These are phyloP conservation scores for Aleadryas rufinucha DNA, from an alignment of 2,113 vertebrate species.

Conservation along the genomic window DNA sequence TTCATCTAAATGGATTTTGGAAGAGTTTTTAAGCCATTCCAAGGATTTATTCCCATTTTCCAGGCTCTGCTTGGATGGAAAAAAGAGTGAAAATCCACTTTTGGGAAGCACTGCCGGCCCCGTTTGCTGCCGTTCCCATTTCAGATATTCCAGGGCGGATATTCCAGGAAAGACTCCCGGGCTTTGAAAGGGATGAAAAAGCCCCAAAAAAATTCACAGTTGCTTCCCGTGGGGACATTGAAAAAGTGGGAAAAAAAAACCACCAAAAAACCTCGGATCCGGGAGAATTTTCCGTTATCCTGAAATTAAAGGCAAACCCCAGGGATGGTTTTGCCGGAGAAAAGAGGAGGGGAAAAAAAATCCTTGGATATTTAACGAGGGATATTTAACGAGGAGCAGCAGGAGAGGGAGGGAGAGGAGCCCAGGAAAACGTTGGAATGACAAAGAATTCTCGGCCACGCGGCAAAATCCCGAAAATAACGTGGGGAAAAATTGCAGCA, in stretches of 20 bases:
- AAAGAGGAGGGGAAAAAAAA: background rate
- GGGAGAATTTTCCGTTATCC: background rate
- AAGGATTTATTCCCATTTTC: background rate
- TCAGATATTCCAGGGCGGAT: background rate
- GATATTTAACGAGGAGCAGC: background rate
- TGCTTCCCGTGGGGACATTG: background rate
- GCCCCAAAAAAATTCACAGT: background rate
- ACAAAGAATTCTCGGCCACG: background rate
- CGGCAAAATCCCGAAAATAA: background rate
- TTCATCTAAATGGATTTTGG: background rate
- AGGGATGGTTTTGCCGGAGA: background rate
- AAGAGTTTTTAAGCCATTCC: background rate
- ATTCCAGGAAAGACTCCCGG: background rate
- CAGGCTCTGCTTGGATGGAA: background rate
- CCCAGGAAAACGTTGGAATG: background rate
- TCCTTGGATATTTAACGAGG: background rate
- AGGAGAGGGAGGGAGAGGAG: background rate
- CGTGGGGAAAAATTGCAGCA: rapidly evolving
- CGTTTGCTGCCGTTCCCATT: background rate
- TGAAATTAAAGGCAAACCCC: background rate
- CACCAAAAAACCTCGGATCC: rapidly evolving
- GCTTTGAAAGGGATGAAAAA: background rate
- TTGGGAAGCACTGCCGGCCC: background rate
- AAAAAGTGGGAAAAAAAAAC: background rate
- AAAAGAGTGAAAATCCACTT: background rate